Evolutionary conservation across 2,113 vertebrate genomes (phyloP), one percentile per base, ranked within the genome.

Genomic region (Gambusia holbrooki): DNA sequence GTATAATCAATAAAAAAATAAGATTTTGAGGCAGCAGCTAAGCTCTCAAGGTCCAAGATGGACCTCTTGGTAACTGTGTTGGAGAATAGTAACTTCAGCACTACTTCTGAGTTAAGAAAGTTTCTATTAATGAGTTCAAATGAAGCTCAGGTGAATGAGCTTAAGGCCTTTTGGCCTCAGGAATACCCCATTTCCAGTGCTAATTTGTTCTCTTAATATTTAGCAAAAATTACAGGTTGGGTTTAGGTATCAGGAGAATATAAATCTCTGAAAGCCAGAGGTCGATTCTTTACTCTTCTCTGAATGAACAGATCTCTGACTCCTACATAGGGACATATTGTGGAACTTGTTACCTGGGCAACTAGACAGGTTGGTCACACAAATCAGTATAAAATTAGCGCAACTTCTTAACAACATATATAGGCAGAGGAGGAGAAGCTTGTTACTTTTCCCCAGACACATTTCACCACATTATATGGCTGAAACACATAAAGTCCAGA

Each of bases 301-400:
- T 42, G 58, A 71, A 40, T 22, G 32, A 62, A 27, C 10, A n/a
- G 14, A 19, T 37, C 37, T 70, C 5, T 27, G 48, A 35, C 48
- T 28, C 69, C 29, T 71, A 28, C 14, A 35, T 58, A 73, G 29
- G 42, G 32, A 13, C 37, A 40, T 63, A 14, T 51, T 48, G 62
- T 27, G 30, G 32, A 64, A 73, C 29, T 32, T n/a, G 62, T 66
- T 22, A 33, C 71, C 71, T 37, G 2, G 72, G 40, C 72, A 74
- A 66, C 72, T 11, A 54, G 32, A 48, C n/a, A 28, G 45, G 30
- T 28, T 66, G 14, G 30, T 66, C 25, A 17, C 32, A 37, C 7
- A 66, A 66, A 74, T 66, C 60, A 74, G 66, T n/a, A 29, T 60
- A 51, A 66, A 54, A 51, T 51, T 7, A 30, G 42, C 62, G 65